Evolutionary conservation across 1,140 invertebrate species (phyloP).

Genomic region (Drosophila arizonae): DNA sequence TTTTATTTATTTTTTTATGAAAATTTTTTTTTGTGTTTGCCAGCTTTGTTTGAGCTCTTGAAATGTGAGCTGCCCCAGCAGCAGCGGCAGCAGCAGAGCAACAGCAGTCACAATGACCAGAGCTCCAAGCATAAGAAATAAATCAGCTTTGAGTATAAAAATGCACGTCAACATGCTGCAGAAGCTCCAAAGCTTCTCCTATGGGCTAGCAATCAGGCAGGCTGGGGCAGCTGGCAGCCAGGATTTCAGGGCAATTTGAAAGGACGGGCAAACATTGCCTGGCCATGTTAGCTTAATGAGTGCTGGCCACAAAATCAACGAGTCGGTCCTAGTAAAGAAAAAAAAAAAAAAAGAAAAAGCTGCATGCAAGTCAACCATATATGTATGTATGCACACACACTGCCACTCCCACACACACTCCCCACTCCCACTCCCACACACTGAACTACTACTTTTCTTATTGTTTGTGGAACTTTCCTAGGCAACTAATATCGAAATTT

Average conservation of each 20-base stretch:
- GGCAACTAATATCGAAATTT: conserved; percentile 11
- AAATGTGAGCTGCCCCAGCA: conserved; percentile 49
- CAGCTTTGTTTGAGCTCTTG: conserved; percentile 64
- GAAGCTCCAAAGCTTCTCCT: conserved; percentile 11
- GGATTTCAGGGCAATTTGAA: conserved; percentile 1
- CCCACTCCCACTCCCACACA: neutral
- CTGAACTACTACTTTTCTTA: conserved; percentile 34
- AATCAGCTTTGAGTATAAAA: conserved; percentile 67
- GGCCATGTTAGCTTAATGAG: conserved; percentile 69
- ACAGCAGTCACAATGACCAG: conserved; percentile 42
- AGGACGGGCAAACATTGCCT: conserved; percentile 49
- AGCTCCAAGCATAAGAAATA: conserved; percentile 54
- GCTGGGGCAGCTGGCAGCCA: conserved; percentile 26
- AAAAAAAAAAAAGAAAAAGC: conserved; percentile 58
- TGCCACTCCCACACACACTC: neutral
- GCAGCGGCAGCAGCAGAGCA: conserved; percentile 10
- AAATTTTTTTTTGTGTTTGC: no score
- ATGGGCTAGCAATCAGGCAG: conserved; percentile 42
- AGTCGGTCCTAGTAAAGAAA: conserved; percentile 71
- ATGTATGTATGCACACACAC: neutral
- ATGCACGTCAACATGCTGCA: conserved; percentile 66
- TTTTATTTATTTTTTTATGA: no score
- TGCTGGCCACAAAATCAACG: conserved; percentile 74
- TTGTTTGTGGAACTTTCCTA: neutral
- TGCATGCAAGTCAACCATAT: conserved; percentile 19